phyloP scores from a whole-genome alignment of 2,797 vertebrate species.

The Danio aesculapii region DNA sequence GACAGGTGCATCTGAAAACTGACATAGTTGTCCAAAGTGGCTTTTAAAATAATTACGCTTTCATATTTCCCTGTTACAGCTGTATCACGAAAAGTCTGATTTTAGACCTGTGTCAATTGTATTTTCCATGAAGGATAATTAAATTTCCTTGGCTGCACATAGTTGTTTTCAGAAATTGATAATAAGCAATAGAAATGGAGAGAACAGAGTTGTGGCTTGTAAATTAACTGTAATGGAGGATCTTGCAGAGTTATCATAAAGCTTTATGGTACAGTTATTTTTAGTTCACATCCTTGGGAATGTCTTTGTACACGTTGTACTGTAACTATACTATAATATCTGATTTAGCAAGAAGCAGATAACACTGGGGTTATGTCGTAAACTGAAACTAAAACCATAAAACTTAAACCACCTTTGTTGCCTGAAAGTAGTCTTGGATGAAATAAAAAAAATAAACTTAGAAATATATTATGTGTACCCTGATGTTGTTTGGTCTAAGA shows the following conservation, averaged over 20 bases:
- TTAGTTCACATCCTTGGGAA: constrained; percentile 34
- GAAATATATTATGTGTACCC: not conserved
- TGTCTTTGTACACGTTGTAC: constrained; percentile 49
- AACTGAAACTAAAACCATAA: not conserved
- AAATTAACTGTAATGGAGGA: constrained; percentile 28
- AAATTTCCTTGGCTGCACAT: not conserved
- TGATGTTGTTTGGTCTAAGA: too few species aligned
- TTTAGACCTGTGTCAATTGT: not conserved
- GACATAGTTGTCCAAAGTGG: not conserved
- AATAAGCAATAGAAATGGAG: constrained; percentile 2
- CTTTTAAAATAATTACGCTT: not conserved
- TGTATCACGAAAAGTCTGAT: not conserved
- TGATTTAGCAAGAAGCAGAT: constrained; percentile 32
- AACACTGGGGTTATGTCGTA: not conserved
- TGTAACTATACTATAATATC: constrained; percentile 28
- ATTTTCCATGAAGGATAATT: not conserved
- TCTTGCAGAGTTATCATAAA: constrained; percentile 50
- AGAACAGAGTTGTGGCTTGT: constrained; percentile 16
- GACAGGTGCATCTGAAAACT: constrained; percentile 9
- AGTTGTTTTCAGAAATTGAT: not conserved
- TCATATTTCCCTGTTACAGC: not conserved
- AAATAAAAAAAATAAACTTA: not conserved
- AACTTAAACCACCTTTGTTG: not conserved
- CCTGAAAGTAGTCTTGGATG: not conserved
- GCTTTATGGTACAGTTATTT: constrained; percentile 62